Base-by-base conservation (phyloP, 2,113 vertebrate species). In the Perca schrenkii region DNA sequence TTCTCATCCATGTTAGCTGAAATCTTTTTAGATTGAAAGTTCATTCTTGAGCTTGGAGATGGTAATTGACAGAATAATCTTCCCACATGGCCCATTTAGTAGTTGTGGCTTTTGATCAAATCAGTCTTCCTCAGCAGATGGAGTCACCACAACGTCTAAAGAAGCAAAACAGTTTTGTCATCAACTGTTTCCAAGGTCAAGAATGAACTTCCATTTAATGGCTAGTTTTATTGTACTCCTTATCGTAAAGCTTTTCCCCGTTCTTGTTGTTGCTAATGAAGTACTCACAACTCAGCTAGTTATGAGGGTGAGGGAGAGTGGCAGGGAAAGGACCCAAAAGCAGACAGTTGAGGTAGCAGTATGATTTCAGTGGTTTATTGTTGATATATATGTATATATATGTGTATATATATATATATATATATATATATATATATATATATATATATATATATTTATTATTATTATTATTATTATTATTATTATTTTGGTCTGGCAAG, bases 161-260 rank as follows among this genome's bases (percentile, higher is more conserved):
- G 64, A 47, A 47, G 40, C 25, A 14, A 65, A 14, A 63, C 36
- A 28, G 15, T 57, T 28, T 25, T 57, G 22, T 57, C 56, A 14
- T 13, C 25, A 6, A 6, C 31, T 47, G n/a, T 47, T 65, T 62
- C 60, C 17, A 28, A 40, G 34, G 58, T 70, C 64, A 46, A 68
- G 63, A 78, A 72, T 70, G 0, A 66, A 43, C 54, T 62, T 78
- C 67, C 8, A 40, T 79, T 79, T 72, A 47, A 66, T 68, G 52
- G 72, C 77, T 69, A 64, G 5, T 36, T 53, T 79, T 3, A 34
- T 19, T 64, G 62, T 46, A 19, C 34, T 43, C 14, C 60, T 56
- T 53, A n/a, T 36, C 4, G 2, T 22, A 43, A 66, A 31, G 62
- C 21, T 47, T 16, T 19, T 43, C 17, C 16, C 50, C 50, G 17